Conservation (phyloP, 2,888 invertebrate genomes). For the Rhimphoctona megacephalus region DNA sequence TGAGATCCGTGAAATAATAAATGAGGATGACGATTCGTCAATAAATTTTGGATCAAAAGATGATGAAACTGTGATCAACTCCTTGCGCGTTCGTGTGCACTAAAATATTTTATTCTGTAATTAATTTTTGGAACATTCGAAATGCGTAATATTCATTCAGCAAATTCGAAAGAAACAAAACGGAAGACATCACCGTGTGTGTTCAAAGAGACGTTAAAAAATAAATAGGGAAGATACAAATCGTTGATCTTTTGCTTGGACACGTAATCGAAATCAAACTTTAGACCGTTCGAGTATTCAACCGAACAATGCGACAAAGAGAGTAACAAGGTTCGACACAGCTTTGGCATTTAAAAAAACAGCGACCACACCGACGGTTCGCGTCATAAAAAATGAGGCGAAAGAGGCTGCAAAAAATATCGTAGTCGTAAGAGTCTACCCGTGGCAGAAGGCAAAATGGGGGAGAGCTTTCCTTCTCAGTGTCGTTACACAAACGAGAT, state of each 20-base stretch:
- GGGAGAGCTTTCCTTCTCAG: slow-evolving; percentile 31
- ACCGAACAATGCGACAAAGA: slow-evolving; percentile 30
- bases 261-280: slow-evolving; percentile 34
- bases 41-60: not conserved
- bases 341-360: slow-evolving; percentile 17
- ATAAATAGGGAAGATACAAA: not conserved
- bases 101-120: not conserved
- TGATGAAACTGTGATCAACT: not conserved
- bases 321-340: not conserved
- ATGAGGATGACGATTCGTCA: not conserved
- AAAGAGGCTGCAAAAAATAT: slow-evolving; percentile 25
- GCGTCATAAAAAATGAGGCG: slow-evolving; percentile 50
- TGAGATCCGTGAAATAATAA: not conserved
- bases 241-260: slow-evolving; percentile 27
- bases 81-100: not conserved
- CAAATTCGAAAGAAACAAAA: not conserved
- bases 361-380: slow-evolving; percentile 6
- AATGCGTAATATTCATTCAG: not conserved
- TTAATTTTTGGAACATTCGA: not conserved
- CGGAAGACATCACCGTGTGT: not conserved
- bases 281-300: not conserved
- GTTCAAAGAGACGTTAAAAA: not conserved
- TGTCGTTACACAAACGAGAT: slow-evolving; percentile 52
- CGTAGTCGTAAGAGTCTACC: not conserved
- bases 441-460: not conserved